Evolutionary conservation across 2,888 invertebrate genomes (phyloP).

Genomic region (Melieria omissa): DNA sequence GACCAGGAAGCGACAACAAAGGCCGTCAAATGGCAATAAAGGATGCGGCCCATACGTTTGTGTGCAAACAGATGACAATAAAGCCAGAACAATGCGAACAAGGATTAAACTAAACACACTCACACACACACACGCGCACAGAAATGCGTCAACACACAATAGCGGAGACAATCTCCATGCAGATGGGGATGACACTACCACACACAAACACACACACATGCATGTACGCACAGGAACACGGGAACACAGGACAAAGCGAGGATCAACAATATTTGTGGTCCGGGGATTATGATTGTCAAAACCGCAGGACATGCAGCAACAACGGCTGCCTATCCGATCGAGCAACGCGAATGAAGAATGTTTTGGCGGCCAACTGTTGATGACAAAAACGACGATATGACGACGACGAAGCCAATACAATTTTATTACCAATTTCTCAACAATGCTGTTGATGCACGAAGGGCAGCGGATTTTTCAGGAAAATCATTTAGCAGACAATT

Average conservation of each 20-base stretch:
- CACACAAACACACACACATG: neutral
- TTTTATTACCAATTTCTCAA: too few species aligned
- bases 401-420: too few species aligned
- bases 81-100: slow-evolving; percentile 21
- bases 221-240: neutral
- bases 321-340: neutral
- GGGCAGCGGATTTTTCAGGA: too few species aligned
- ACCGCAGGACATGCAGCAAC: slow-evolving; percentile 9
- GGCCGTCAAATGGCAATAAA: slow-evolving; percentile 13
- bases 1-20: slow-evolving; percentile 8
- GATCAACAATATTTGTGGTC: slow-evolving; percentile 25
- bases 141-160: neutral
- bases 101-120: slow-evolving; percentile 23
- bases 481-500: too few species aligned
- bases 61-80: slow-evolving; percentile 42
- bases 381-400: too few species aligned
- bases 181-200: neutral
- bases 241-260: slow-evolving; percentile 14
- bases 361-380: too few species aligned
- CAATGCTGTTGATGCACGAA: too few species aligned
- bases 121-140: slow-evolving; percentile 1
- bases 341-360: too few species aligned
- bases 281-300: slow-evolving; percentile 18
- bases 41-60: slow-evolving; percentile 26
- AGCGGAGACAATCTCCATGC: slow-evolving; percentile 19